A percentile compares a stretch with the other conserved stretches of the same genome.
Conservation (phyloP, 2,797 vertebrate genomes). For the Carapus acus region DNA sequence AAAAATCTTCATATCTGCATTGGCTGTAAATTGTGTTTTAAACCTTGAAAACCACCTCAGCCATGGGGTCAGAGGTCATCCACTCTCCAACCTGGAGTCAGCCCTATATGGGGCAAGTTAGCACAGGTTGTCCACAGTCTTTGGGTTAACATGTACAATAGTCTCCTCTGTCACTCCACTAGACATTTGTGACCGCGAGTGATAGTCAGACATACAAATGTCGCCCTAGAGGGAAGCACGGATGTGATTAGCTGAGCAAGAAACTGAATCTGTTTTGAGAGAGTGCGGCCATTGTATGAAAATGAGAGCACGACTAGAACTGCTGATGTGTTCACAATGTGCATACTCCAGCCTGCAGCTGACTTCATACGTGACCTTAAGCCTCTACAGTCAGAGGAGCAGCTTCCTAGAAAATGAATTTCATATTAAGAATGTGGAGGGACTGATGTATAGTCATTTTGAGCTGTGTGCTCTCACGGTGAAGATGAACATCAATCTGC, state of each 20-base stretch:
- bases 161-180: conserved; percentile 38
- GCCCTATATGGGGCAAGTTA: conserved; percentile 4
- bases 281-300: conserved; percentile 17
- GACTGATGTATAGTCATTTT: conserved; percentile 13
- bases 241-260: conserved; percentile 36
- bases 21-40: conserved; percentile 1
- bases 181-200: conserved; percentile 25
- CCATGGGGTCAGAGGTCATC: conserved; percentile 2
- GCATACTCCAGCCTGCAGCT: conserved; percentile 26
- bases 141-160: conserved; percentile 23
- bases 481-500: too few species aligned
- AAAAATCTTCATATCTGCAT: not conserved
- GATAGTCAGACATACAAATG: conserved; percentile 34
- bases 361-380: conserved; percentile 26
- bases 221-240: conserved; percentile 30
- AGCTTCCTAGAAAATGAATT: conserved; percentile 24
- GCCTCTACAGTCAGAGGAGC: conserved; percentile 3
- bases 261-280: conserved; percentile 47
- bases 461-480: too few species aligned
- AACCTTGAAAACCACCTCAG: not conserved
- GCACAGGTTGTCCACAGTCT: conserved; percentile 5
- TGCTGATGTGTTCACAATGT: conserved; percentile 23
- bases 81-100: not conserved
- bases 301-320: conserved; percentile 25
- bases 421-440: conserved; percentile 25